Conservation (phyloP, 2,797 vertebrate genomes). For the Cephalopachus bancanus region DNA sequence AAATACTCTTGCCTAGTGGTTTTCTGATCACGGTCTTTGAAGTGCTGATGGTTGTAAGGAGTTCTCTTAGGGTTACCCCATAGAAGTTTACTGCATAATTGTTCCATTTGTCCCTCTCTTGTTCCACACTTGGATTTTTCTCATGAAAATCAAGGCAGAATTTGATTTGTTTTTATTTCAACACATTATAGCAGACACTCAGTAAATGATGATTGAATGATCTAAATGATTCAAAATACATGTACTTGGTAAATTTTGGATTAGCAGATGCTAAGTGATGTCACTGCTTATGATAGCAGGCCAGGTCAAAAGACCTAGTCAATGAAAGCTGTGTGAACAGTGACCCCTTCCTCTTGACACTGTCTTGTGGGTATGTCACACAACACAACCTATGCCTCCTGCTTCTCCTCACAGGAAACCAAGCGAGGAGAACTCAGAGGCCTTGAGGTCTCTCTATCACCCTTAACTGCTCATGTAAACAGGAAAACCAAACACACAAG, state of each 20-base stretch:
- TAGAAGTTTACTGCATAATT: not conserved
- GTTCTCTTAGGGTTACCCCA: not conserved
- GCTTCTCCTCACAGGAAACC: not conserved
- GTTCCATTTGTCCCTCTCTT: not conserved
- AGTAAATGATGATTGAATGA: not conserved
- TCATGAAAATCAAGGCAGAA: not conserved
- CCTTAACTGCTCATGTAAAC: not conserved
- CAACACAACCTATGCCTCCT: not conserved
- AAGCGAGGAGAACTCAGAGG: not conserved
- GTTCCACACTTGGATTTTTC: not conserved
- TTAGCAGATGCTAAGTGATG: not conserved
- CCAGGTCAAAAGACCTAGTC: not conserved
- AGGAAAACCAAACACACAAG: not conserved
- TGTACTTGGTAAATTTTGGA: constrained; percentile 28
- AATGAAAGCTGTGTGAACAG: not conserved
- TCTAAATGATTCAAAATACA: constrained; percentile 19
- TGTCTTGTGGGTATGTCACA: not conserved
- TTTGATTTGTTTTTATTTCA: not conserved
- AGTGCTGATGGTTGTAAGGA: not conserved
- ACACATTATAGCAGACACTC: not conserved
- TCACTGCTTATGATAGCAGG: not conserved
- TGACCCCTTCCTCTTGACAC: not conserved
- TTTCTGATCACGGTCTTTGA: not conserved
- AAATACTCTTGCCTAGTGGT: not conserved
- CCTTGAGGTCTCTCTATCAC: not conserved